Conservation (phyloP, 2,113 vertebrate genomes). For the Prunella himalayana region DNA sequence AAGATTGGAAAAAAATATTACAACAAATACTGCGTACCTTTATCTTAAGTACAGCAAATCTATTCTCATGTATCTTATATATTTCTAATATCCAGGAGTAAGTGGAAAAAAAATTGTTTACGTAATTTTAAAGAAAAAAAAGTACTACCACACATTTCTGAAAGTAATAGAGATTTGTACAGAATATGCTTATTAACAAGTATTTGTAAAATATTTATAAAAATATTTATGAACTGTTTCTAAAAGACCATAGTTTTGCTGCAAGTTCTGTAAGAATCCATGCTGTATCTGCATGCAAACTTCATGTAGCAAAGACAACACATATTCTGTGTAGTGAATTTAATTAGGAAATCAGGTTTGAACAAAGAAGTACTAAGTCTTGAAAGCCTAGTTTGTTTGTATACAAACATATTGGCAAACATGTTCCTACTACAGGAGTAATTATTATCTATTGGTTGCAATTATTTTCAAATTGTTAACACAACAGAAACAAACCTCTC, state of each 20-base stretch:
- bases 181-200: background rate
- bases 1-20: background rate
- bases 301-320: background rate
- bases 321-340: background rate
- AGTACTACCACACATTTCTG: background rate
- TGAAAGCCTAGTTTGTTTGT: background rate
- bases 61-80: background rate
- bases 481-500: constrained; percentile 82
- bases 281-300: background rate
- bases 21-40: background rate
- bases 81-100: background rate
- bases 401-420: background rate
- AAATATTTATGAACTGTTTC: background rate
- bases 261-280: background rate
- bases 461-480: background rate
- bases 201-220: background rate
- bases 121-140: background rate
- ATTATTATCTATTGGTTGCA: background rate
- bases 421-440: background rate
- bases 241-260: background rate
- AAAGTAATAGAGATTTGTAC: background rate
- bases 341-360: background rate
- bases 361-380: background rate
- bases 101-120: background rate
- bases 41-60: background rate